phyloP scores from a whole-genome alignment of 2,797 vertebrate genomes.

The Acridotheres tristis region DNA sequence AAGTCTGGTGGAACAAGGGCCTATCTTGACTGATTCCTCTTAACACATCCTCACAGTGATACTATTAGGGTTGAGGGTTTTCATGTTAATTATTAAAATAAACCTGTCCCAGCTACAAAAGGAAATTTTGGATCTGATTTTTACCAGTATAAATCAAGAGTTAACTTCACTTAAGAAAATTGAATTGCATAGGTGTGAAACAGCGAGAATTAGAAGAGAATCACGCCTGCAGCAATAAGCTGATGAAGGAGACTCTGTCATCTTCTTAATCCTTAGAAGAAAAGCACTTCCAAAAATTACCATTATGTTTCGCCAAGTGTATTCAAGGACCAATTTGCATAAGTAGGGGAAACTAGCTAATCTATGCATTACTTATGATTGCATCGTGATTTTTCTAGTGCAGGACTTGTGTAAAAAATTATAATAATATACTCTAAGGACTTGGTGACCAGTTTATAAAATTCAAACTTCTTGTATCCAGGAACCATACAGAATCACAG shows the following conservation, averaged over 20 bases:
- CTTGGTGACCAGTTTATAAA: neutral
- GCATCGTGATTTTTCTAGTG: neutral
- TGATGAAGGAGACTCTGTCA: constrained; percentile 30
- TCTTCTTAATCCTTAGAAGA: constrained; percentile 29
- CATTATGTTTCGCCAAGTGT: neutral
- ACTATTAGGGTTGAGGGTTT: neutral
- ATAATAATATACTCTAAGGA: neutral
- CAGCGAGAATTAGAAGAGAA: neutral
- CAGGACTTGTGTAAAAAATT: neutral
- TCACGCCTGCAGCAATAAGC: neutral
- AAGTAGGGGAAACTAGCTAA: neutral
- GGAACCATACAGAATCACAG: neutral
- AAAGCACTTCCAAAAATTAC: constrained; percentile 28
- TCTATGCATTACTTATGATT: neutral
- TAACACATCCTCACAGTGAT: neutral
- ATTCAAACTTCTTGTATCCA: neutral
- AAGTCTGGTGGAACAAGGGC: neutral
- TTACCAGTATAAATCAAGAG: neutral
- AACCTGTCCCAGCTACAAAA: neutral
- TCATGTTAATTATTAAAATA: neutral
- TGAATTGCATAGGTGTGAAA: constrained; percentile 17
- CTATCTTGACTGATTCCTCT: neutral
- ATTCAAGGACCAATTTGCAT: constrained; percentile 21
- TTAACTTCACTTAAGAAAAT: neutral
- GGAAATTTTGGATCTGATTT: neutral